These are phyloP conservation scores for Aleiodes sp. DNA, from an alignment of 1,140 invertebrate species.

Conservation along the genomic window DNA sequence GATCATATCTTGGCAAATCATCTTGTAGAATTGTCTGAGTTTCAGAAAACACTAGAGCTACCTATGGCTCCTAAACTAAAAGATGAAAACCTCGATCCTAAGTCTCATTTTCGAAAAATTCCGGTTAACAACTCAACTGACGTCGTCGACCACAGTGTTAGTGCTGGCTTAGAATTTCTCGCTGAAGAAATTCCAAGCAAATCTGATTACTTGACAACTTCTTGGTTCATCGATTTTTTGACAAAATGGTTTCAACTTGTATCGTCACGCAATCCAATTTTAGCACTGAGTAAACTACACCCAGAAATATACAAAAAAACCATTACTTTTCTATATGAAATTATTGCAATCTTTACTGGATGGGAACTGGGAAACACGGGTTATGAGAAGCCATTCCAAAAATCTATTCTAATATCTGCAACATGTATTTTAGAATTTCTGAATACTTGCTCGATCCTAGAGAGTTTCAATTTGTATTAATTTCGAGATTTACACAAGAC, in stretches of 20 bases:
- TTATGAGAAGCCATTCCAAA: constrained; percentile 30
- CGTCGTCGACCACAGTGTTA: constrained; percentile 8
- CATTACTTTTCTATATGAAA: constrained; percentile 20
- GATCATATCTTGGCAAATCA: neutral
- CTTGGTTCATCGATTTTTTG: constrained; percentile 29
- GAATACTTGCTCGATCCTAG: constrained; percentile 13
- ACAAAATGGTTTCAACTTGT: constrained; percentile 29
- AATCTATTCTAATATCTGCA: constrained; percentile 23
- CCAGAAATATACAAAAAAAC: constrained; percentile 21
- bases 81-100: neutral
- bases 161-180: constrained; percentile 21
- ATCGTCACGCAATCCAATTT: constrained; percentile 13
- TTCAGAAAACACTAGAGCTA: constrained; percentile 1
- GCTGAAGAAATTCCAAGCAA: neutral
- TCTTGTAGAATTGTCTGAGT: neutral
- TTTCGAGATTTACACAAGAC: constrained; percentile 37
- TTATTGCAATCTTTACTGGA: constrained; percentile 21
- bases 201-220: constrained; percentile 25
- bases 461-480: constrained; percentile 27
- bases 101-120: constrained; percentile 18
- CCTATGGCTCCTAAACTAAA: constrained; percentile 19
- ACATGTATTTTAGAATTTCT: constrained; percentile 13
- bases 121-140: constrained; percentile 3
- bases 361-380: constrained; percentile 6
- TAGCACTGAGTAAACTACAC: constrained; percentile 22